Evolutionary conservation across 2,888 invertebrate genomes (phyloP).

Genomic region (Nematopogon swammerdamellus): DNA sequence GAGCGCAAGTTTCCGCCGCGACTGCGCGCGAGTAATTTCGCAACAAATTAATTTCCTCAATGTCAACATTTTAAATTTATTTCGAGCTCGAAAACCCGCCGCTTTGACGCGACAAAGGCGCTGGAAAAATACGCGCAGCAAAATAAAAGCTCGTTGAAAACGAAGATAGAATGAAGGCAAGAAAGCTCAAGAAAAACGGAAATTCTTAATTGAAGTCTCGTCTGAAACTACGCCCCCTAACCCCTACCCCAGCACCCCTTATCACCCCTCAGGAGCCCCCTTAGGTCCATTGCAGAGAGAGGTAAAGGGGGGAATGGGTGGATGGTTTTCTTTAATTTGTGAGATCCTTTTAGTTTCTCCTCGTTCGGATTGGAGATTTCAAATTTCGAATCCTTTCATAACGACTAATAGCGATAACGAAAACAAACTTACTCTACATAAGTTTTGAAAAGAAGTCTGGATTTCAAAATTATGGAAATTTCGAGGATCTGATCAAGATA

Average conservation of each 20-base stretch:
- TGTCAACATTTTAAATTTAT: background rate
- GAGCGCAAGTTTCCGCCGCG: too few relatives aligned
- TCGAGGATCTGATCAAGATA: too few relatives aligned
- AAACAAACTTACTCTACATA: too few relatives aligned
- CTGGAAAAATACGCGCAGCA: background rate
- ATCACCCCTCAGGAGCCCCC: too few relatives aligned
- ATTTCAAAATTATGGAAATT: too few relatives aligned
- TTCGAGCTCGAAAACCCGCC: background rate
- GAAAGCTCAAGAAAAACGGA: background rate
- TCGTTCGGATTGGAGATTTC: background rate
- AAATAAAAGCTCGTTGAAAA: background rate
- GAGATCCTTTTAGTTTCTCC: background rate
- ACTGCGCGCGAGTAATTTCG: background rate
- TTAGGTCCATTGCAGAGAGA: background rate
- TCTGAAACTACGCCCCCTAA: background rate
- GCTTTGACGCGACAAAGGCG: background rate
- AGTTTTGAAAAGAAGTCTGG: too few relatives aligned
- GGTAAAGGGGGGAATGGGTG: background rate
- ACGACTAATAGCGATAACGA: too few relatives aligned
- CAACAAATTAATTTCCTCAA: background rate
- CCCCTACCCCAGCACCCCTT: background rate
- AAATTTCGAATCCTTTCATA: background rate
- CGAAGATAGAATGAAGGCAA: background rate
- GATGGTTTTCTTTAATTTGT: background rate
- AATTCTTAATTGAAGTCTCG: background rate